Base-by-base conservation (phyloP, 2,797 vertebrate species). In the Amniataba percoides region DNA sequence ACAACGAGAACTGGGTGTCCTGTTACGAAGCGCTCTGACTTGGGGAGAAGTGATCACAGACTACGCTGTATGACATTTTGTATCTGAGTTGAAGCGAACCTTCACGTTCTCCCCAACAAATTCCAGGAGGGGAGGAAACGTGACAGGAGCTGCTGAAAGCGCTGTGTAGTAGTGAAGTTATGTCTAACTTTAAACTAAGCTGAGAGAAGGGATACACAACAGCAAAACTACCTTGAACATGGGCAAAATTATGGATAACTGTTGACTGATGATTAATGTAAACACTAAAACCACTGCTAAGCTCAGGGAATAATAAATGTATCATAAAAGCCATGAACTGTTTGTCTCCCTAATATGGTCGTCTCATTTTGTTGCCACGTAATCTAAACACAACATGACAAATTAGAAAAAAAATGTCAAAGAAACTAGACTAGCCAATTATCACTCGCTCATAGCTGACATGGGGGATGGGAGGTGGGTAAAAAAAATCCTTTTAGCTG, bases 401-500 rank as follows among this genome's bases (percentile, higher is more conserved):
- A 19, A 77, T 73, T 53, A 55, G 13, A 74, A 60, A 53, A 65
- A 77, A 66, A 53, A 71, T 49, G 74, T 73, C 42, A 58, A 75
- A 74, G 19, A 67, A 21, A 66, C 34, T 55, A 70, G 25, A 74
- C 34, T 31, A 39, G 55, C 40, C 40, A 68, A 62, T 21, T n/a
- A 51, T 56, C 55, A 71, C 39, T 48, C 25, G 77, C 46, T 83
- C 23, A 83, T 58, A 48, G 64, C 27, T 72, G 25, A 79, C 77
- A 80, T 68, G 23, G 56, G 42, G 63, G 36, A 71, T n/a, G 79
- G 34, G 36, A 73, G 57, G 60, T 74, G 58, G 77, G 51, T 71
- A 87, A 65, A 78, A 84, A 69, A 58, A 69, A 78, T 79, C 52
- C 61, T 81, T 89, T 94, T 93, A 94, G 94, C 92, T 95, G 94